Evolutionary conservation across 1,140 invertebrate species (phyloP).

Genomic region (Zophobas atratus): DNA sequence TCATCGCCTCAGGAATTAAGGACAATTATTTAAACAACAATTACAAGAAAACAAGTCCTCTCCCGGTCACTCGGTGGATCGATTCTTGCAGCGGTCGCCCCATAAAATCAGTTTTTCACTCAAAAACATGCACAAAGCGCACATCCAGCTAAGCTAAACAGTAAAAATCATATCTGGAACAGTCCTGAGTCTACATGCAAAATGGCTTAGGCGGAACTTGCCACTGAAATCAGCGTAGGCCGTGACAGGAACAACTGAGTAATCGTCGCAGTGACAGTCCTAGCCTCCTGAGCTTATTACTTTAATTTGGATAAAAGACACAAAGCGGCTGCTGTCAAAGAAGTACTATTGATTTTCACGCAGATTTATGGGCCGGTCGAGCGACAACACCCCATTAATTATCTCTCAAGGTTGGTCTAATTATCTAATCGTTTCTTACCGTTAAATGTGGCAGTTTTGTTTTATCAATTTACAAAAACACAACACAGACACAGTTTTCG

Average conservation of each 20-base stretch:
- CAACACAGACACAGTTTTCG: conserved; percentile 40
- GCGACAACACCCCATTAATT: conserved; percentile 25
- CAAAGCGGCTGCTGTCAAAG: conserved; percentile 29
- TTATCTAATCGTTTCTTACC: conserved; percentile 2
- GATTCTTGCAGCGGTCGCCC: conserved; percentile 10
- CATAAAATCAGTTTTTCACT: not conserved
- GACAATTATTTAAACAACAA: not conserved
- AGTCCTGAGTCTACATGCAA: conserved; percentile 15
- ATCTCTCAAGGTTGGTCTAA: not conserved
- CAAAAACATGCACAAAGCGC: conserved; percentile 30
- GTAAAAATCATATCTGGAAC: not conserved
- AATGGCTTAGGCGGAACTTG: conserved; percentile 8
- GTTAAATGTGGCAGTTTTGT: conserved; percentile 27
- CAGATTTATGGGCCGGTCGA: conserved; percentile 4
- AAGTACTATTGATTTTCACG: conserved; percentile 41
- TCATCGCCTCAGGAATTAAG: not conserved
- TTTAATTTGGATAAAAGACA: not conserved
- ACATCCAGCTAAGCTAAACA: conserved; percentile 32
- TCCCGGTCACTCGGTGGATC: conserved; percentile 8
- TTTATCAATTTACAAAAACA: conserved; percentile 23
- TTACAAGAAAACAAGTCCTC: not conserved
- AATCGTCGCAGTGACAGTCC: not conserved
- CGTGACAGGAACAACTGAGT: not conserved
- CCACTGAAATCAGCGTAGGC: not conserved
- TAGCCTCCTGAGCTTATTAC: not conserved